Evolutionary conservation across 2,797 vertebrate genomes (phyloP).

Genomic region (Scleropages formosus): DNA sequence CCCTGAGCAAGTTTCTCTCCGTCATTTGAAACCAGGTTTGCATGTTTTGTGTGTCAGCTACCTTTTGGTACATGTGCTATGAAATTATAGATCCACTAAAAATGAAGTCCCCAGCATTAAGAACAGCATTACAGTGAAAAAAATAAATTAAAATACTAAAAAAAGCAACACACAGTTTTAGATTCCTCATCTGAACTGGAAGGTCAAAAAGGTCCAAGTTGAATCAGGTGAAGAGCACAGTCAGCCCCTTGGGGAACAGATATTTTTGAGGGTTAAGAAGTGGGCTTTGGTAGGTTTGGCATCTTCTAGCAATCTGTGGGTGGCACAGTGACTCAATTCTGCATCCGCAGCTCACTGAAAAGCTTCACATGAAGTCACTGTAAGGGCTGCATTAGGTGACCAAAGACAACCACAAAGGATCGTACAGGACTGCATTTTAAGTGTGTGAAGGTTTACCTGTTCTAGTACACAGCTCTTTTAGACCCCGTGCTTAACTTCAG

Average conservation of each 20-base stretch:
- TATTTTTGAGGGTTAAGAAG: background rate
- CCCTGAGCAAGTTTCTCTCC: background rate
- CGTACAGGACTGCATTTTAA: too few species aligned
- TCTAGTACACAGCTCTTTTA: too few species aligned
- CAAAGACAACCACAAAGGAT: background rate
- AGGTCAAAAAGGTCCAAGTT: background rate
- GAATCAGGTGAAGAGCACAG: slow-evolving; percentile 18
- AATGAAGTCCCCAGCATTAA: background rate
- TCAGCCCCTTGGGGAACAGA: background rate
- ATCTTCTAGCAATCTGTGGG: slow-evolving; percentile 13
- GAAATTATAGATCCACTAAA: background rate
- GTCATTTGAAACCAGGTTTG: slow-evolving; percentile 6
- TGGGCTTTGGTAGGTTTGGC: background rate
- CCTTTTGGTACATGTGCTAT: background rate
- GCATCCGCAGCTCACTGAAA: slow-evolving; percentile 20
- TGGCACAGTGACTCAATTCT: slow-evolving; percentile 26
- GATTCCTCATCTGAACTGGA: background rate
- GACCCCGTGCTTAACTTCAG: background rate
- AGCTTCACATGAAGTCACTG: background rate
- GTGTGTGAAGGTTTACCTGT: too few species aligned
- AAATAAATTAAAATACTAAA: background rate
- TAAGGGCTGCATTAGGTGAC: background rate
- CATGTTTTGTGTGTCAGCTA: background rate
- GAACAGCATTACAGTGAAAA: background rate
- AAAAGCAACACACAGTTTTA: background rate